A percentile compares a stretch with the other conserved stretches of the same genome.
phyloP scores from a whole-genome alignment of 2,888 invertebrate species.

The Steromphala cineraria region DNA sequence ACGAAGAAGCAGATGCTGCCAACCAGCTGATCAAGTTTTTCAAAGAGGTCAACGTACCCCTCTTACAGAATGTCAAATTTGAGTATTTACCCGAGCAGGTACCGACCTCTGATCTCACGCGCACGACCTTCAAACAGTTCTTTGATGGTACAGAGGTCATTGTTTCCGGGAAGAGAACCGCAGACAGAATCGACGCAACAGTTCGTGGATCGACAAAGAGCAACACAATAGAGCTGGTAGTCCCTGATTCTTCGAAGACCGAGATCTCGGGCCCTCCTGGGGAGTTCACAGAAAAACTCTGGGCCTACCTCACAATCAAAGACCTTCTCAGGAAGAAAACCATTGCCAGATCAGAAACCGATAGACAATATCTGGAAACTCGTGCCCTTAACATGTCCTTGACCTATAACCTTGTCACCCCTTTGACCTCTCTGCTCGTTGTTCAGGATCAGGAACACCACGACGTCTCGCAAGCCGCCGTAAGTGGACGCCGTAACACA shows the following conservation, averaged over 20 bases:
- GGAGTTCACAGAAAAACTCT: constrained; percentile 78
- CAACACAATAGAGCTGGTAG: neutral
- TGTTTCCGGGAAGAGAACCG: constrained; percentile 78
- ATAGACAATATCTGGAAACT: constrained; percentile 63
- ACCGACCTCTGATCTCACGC: constrained; percentile 75
- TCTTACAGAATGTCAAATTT: constrained; percentile 82
- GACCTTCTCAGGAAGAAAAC: constrained; percentile 79
- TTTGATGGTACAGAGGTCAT: constrained; percentile 82
- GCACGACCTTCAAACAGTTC: constrained; percentile 76
- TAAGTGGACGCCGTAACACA: too few relatives aligned
- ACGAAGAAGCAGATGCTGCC: constrained; percentile 83
- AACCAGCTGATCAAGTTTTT: constrained; percentile 81
- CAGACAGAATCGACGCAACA: constrained; percentile 3
- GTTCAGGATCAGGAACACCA: constrained; percentile 78
- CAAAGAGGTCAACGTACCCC: constrained; percentile 82
- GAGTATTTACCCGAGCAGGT: constrained; percentile 76
- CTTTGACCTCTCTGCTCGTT: constrained; percentile 83
- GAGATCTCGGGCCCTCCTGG: constrained; percentile 22
- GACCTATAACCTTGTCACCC: constrained; percentile 83
- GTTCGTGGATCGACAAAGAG: constrained; percentile 23
- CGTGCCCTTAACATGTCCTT: constrained; percentile 80
- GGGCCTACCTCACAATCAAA: constrained; percentile 83
- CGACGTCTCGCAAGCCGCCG: too few relatives aligned
- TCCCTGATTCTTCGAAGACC: neutral
- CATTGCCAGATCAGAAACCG: constrained; percentile 23